Evolutionary conservation across 2,113 vertebrate genomes (phyloP).

Genomic region (Halichoerus grypus): DNA sequence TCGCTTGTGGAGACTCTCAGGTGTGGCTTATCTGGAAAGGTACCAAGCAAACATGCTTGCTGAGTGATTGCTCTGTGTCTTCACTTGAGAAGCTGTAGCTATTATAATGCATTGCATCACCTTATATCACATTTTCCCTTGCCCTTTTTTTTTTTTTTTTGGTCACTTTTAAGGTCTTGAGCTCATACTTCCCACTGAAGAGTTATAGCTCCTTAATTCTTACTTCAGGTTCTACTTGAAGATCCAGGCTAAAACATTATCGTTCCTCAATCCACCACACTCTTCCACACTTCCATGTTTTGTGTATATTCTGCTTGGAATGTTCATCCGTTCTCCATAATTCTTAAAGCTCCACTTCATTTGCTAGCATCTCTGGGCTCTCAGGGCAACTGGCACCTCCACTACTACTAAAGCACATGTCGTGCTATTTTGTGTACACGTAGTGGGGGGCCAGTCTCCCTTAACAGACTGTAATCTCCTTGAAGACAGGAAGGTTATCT

Average conservation of each 20-base stretch:
- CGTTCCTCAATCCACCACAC: background rate
- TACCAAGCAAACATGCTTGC: background rate
- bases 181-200: background rate
- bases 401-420: background rate
- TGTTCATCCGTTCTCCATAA: background rate
- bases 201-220: slow-evolving; percentile 12
- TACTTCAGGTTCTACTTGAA: background rate
- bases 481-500: background rate
- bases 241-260: background rate
- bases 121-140: background rate
- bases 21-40: background rate
- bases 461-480: background rate
- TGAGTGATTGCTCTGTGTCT: background rate
- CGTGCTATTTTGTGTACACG: background rate
- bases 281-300: background rate
- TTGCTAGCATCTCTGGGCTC: background rate
- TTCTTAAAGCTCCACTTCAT: background rate
- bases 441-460: background rate
- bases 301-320: background rate
- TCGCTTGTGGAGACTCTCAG: background rate
- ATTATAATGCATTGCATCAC: background rate
- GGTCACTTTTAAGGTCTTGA: background rate
- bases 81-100: background rate
- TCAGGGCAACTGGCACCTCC: background rate
- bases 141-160: background rate